A percentile compares a stretch with the other conserved stretches of the same genome.
Evolutionary conservation across 2,888 invertebrate species (phyloP).

Genomic region (Seira musarum): DNA sequence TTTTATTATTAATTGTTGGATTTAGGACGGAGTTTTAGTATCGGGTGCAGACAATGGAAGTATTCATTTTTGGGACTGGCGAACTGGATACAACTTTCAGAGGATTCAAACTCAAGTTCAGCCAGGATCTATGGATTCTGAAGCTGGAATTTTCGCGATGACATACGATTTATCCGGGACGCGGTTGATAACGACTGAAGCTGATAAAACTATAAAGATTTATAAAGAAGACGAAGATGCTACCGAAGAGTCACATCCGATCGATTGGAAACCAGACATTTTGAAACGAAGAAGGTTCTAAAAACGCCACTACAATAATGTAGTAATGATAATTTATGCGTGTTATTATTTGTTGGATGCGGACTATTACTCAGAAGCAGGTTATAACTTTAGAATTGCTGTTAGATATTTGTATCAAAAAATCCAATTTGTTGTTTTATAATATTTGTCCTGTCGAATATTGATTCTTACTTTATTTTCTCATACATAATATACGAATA

Average conservation of each 20-base stretch:
- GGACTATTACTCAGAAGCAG: too few species aligned
- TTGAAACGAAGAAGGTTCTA: conserved; percentile 92
- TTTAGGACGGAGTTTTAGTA: conserved; percentile 89
- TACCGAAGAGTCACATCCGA: conserved; percentile 95
- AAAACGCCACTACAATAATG: too few species aligned
- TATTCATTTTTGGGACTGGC: conserved; percentile 98
- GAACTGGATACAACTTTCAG: conserved; percentile 99
- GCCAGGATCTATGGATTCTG: conserved; percentile 99
- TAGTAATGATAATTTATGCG: too few species aligned
- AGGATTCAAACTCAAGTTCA: conserved; percentile 88
- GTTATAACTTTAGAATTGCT: too few species aligned
- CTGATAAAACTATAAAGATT: conserved; percentile 99
- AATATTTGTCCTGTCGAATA: too few species aligned
- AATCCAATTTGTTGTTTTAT: too few species aligned
- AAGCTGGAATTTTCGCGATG: conserved; percentile 97
- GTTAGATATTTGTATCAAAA: too few species aligned
- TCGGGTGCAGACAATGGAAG: conserved; percentile 99
- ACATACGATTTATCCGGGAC: conserved; percentile 96
- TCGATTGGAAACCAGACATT: conserved; percentile 98
- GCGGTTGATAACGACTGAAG: conserved; percentile 95
- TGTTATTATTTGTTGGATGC: too few species aligned
- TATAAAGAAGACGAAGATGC: conserved; percentile 98
- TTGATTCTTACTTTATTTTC: too few species aligned
- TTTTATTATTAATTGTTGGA: too few species aligned
- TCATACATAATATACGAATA: too few species aligned